Base-by-base conservation (phyloP, 1,140 invertebrate species). In the Aplysia californica region DNA sequence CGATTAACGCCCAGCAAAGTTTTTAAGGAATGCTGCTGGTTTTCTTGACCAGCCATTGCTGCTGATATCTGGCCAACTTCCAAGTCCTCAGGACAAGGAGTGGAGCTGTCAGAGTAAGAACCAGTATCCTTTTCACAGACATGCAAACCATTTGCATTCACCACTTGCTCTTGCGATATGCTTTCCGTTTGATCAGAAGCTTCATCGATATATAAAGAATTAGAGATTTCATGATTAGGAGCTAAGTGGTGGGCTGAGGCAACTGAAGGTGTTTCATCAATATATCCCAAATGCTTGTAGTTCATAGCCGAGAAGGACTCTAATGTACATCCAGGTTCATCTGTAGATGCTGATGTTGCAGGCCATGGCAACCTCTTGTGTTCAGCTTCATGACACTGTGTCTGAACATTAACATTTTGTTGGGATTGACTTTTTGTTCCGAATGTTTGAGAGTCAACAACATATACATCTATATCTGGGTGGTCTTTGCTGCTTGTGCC, bases 51-150 rank as follows among this genome's bases (percentile, higher is more conserved):
- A 18, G 66, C 23, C 72, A 75, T 66, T 50, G 72, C 38, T 21
- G 59, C 72, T 33, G 72, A 75, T 18, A 75, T 75, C 61, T 75
- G 72, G 39, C 72, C 72, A 39, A 75, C 72, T 66, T 75, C 72
- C 36, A 75, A 66, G 39, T 75, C 72, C 61, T 75, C 72, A 4
- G 72, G 72, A 31, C 72, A 75, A 31, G 61, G 72, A 2, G 72
- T 55, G 15, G 72, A 75, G 21, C 23, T 66, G 38, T 64, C 29
- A 2, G 72, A 75, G 31, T 20, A 58, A 31, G 61, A 5, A 33
- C 59, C 6, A 2, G 66, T 15, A 2, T 55, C 61, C 31, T 26
- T 39, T 3, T 65, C 72, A 33, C 15, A 33, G 26, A 5, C 18
- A 18, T 5, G 23, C 18, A 33, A 33, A 36, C 15, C 26, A 18